Conservation (phyloP, 2,113 vertebrate species). For the Malurus cyaneus region DNA sequence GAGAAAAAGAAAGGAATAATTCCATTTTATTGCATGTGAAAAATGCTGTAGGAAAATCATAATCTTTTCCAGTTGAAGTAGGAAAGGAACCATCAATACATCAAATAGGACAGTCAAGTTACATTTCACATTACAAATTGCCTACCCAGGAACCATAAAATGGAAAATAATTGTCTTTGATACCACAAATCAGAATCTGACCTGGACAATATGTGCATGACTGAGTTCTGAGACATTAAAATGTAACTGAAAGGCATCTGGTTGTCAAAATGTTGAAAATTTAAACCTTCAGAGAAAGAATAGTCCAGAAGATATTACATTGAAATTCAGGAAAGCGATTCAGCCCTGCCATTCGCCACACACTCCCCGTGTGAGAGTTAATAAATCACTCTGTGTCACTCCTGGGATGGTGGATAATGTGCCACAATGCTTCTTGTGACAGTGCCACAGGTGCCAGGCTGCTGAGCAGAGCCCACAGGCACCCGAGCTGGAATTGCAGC, state of each 20-base stretch:
- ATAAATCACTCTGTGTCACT: neutral
- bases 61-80: neutral
- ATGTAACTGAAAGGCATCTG: neutral
- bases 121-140: neutral
- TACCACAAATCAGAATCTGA: neutral
- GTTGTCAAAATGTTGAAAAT: neutral
- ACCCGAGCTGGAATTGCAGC: neutral
- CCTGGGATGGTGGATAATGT: neutral
- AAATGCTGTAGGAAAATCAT: neutral
- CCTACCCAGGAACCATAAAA: neutral
- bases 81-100: neutral
- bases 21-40: neutral
- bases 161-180: neutral
- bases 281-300: neutral
- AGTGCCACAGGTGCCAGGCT: neutral
- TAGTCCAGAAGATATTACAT: neutral
- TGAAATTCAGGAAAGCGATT: neutral
- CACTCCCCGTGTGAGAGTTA: neutral
- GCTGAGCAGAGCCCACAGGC: neutral
- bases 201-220: neutral
- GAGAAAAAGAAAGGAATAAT: neutral
- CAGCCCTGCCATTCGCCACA: fast-evolving
- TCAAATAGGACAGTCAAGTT: neutral
- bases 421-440: neutral
- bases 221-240: neutral